A percentile compares a stretch with the other conserved stretches of the same genome.
phyloP scores from a whole-genome alignment of 1,140 invertebrate genomes.

The Drosophila melanica region DNA sequence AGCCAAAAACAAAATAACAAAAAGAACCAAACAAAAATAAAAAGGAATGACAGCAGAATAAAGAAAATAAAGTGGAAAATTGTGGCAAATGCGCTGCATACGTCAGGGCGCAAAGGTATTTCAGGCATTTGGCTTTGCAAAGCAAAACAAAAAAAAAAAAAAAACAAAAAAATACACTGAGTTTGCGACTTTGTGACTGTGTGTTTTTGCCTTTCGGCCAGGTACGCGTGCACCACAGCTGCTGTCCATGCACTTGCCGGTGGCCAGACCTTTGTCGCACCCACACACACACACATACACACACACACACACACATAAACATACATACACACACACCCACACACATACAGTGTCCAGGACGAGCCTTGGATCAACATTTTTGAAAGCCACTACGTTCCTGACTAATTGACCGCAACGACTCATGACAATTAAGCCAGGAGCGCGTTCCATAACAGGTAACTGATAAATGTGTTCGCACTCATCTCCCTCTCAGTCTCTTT shows the following conservation, averaged over 20 bases:
- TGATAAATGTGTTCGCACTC: slow-evolving; percentile 21
- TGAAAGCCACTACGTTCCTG: slow-evolving; percentile 27
- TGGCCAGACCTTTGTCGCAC: neutral
- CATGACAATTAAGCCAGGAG: slow-evolving; percentile 41
- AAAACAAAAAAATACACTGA: slow-evolving; percentile 6
- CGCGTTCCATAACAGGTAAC: slow-evolving; percentile 12
- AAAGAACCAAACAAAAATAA: too few relatives aligned
- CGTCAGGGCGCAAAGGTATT: slow-evolving; percentile 41
- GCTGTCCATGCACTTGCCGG: slow-evolving; percentile 8
- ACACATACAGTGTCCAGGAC: neutral
- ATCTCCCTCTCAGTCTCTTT: too few relatives aligned
- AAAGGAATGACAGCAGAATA: too few relatives aligned
- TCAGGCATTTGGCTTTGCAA: slow-evolving; percentile 28
- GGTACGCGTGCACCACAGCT: slow-evolving; percentile 20
- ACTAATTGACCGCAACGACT: slow-evolving; percentile 41
- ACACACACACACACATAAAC: neutral
- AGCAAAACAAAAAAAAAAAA: neutral
- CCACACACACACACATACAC: neutral
- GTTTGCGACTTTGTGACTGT: slow-evolving; percentile 16
- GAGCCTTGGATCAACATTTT: slow-evolving; percentile 38
- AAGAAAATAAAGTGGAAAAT: slow-evolving; percentile 8
- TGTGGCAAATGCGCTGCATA: slow-evolving; percentile 35
- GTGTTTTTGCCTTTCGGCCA: slow-evolving; percentile 2
- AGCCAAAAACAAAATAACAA: neutral
- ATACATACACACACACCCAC: neutral